phyloP scores from a whole-genome alignment of 2,888 invertebrate genomes.

The Tholera decimalis region DNA sequence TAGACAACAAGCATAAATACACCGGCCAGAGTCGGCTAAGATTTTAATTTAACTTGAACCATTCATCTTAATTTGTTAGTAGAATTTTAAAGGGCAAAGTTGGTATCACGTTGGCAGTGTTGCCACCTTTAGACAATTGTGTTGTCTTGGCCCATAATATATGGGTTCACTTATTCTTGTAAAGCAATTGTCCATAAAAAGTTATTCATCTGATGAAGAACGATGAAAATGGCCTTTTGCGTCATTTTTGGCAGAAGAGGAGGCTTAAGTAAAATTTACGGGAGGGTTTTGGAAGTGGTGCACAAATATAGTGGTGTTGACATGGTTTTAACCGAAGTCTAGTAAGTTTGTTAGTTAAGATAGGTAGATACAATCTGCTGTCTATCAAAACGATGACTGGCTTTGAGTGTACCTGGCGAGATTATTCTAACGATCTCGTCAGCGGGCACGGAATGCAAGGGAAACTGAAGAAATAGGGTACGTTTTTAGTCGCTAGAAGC shows the following conservation, averaged over 20 bases:
- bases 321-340: too few species aligned
- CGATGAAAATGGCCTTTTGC: conserved; percentile 36
- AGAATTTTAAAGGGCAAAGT: conserved; percentile 70
- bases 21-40: conserved; percentile 74
- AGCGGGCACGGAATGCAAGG: too few species aligned
- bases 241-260: conserved; percentile 30
- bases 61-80: conserved; percentile 89
- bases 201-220: conserved; percentile 53
- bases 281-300: neutral
- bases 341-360: too few species aligned
- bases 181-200: conserved; percentile 56
- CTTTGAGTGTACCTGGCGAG: too few species aligned
- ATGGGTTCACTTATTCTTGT: conserved; percentile 50
- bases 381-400: too few species aligned
- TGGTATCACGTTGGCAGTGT: conserved; percentile 51
- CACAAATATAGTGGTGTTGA: neutral
- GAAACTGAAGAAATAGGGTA: too few species aligned
- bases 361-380: too few species aligned
- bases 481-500: too few species aligned
- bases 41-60: conserved; percentile 90
- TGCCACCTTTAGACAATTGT: conserved; percentile 53
- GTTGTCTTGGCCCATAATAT: conserved; percentile 52
- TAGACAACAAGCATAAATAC: conserved; percentile 87
- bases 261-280: conserved; percentile 36
- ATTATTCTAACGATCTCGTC: too few species aligned